phyloP scores from a whole-genome alignment of 2,888 invertebrate species.

The Scaptomyza caliginosa region DNA sequence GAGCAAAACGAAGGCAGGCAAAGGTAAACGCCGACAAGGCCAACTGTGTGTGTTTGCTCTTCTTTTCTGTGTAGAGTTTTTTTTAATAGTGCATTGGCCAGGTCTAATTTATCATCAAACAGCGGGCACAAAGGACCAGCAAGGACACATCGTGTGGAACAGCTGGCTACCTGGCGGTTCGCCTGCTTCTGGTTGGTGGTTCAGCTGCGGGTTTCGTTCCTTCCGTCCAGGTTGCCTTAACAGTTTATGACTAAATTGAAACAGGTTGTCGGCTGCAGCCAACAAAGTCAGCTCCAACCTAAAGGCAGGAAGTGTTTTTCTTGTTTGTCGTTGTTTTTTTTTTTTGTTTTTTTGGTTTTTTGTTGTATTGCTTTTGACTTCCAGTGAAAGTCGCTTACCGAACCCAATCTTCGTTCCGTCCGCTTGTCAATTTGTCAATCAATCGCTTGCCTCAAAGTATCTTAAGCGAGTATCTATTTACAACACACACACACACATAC shows the following conservation, averaged over 20 bases:
- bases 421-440: conserved; percentile 53
- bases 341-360: neutral
- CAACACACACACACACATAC: conserved; percentile 1
- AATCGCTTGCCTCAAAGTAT: conserved; percentile 27
- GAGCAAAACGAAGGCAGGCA: conserved; percentile 16
- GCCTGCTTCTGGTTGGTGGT: conserved; percentile 30
- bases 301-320: conserved; percentile 35
- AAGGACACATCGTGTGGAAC: conserved; percentile 47
- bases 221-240: conserved; percentile 25
- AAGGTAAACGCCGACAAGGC: conserved; percentile 52
- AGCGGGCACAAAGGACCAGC: conserved; percentile 59
- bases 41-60: conserved; percentile 35
- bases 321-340: neutral
- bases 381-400: conserved; percentile 30
- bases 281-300: neutral
- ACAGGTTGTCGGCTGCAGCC: conserved; percentile 54
- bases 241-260: conserved; percentile 79
- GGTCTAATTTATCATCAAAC: conserved; percentile 75
- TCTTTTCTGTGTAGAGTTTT: too few species aligned
- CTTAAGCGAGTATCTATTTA: conserved; percentile 23
- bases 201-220: conserved; percentile 40
- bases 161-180: conserved; percentile 72
- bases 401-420: conserved; percentile 5
- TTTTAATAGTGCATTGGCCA: conserved; percentile 36
- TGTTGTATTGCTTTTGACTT: neutral